Evolutionary conservation across 37 sponge, comb jelly and placozoan genomes (phyloP).

Genomic region (Chondrosia reniformis): DNA sequence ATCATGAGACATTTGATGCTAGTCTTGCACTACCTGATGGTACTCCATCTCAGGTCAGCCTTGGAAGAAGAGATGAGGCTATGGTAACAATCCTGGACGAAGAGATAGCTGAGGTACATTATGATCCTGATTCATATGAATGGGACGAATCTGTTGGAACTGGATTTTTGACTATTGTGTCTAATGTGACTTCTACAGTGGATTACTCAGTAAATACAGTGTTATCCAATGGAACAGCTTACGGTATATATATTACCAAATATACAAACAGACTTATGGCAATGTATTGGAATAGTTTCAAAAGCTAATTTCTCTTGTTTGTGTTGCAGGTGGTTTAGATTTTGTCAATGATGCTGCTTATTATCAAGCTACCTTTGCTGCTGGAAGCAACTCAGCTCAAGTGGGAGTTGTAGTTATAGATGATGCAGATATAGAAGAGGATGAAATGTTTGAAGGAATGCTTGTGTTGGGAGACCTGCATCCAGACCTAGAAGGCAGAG

Average conservation of each 20-base stretch:
- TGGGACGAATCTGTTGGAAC: neutral
- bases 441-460: neutral
- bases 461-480: neutral
- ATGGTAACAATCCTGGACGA: conserved; percentile 30
- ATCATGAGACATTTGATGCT: conserved; percentile 16
- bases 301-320: too few relatives aligned
- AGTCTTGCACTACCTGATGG: neutral
- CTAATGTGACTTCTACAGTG: too few relatives aligned
- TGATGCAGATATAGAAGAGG: neutral
- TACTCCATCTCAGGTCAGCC: neutral
- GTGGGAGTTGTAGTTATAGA: neutral
- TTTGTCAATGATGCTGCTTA: neutral
- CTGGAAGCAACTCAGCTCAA: neutral
- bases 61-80: neutral
- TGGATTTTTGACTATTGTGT: neutral
- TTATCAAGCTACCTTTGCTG: neutral
- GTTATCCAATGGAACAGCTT: too few relatives aligned
- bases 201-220: too few relatives aligned
- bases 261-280: too few relatives aligned
- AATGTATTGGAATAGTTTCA: too few relatives aligned
- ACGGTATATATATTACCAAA: too few relatives aligned
- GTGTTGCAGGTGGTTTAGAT: too few relatives aligned
- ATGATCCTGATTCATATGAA: conserved; percentile 4
- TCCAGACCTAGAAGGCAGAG: neutral
- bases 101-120: conserved; percentile 31